Conservation (phyloP, 2,113 vertebrate species). For the Natator depressus region DNA sequence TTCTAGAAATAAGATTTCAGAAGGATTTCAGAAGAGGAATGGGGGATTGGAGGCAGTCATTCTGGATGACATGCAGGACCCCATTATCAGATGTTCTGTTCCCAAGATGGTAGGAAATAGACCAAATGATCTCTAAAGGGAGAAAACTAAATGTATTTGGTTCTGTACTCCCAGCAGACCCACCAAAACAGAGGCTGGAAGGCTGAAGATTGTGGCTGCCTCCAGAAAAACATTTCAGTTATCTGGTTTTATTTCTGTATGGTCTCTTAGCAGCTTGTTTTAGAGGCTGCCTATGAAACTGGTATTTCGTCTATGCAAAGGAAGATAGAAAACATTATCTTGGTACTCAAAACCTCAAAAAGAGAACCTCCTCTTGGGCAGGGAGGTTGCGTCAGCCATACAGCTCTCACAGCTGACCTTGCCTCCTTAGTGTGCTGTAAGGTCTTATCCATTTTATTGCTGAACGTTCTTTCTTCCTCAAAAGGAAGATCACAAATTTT, state of each 20-base stretch:
- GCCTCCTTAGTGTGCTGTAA: neutral
- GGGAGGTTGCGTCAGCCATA: neutral
- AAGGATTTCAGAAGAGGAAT: neutral
- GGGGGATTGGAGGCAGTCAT: neutral
- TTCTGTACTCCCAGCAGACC: neutral
- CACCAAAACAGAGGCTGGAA: neutral
- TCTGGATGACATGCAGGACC: accelerated
- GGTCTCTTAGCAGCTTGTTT: neutral
- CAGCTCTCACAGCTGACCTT: neutral
- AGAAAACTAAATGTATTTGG: neutral
- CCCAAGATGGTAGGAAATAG: neutral
- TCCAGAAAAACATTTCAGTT: neutral
- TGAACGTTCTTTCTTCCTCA: accelerated
- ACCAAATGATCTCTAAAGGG: neutral
- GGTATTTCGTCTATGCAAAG: neutral
- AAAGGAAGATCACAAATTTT: neutral
- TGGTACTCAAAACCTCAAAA: too few relatives aligned
- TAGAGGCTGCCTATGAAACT: neutral
- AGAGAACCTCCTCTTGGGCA: neutral
- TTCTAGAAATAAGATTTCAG: neutral
- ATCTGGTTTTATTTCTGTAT: neutral
- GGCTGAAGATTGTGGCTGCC: neutral
- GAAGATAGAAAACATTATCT: neutral
- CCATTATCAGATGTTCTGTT: neutral
- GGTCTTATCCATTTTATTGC: neutral